These are phyloP conservation scores for Automeris io DNA, from an alignment of 2,888 invertebrate genomes.

Conservation along the genomic window DNA sequence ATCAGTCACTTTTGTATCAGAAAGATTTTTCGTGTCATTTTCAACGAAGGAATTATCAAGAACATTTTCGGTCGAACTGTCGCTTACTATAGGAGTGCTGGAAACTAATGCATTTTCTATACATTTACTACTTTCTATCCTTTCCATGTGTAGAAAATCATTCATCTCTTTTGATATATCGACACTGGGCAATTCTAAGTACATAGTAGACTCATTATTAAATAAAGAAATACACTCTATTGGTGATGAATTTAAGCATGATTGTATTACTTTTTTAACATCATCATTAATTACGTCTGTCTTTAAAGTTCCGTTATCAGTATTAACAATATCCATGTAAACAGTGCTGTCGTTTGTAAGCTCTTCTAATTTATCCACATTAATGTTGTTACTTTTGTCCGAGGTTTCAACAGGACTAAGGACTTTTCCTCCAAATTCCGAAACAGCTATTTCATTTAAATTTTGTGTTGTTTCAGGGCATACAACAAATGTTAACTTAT, in stretches of 20 bases:
- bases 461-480: not conserved
- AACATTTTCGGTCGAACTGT: constrained; percentile 38
- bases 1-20: constrained; percentile 39
- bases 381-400: constrained; percentile 28
- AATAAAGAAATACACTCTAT: constrained; percentile 16
- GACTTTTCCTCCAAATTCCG: not conserved
- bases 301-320: constrained; percentile 37
- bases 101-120: constrained; percentile 29
- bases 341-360: constrained; percentile 37
- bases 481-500: not conserved
- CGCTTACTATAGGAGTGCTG: constrained; percentile 58
- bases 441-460: not conserved
- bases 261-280: constrained; percentile 26
- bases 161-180: constrained; percentile 38
- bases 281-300: constrained; percentile 26
- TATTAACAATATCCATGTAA: constrained; percentile 60
- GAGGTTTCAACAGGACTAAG: not conserved
- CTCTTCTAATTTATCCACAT: constrained; percentile 19
- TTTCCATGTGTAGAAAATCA: constrained; percentile 52
- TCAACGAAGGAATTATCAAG: constrained; percentile 30
- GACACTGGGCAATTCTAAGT: constrained; percentile 60
- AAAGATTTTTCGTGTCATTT: constrained; percentile 26
- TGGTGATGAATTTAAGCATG: constrained; percentile 19
- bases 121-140: constrained; percentile 28
- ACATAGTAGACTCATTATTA: constrained; percentile 56